Evolutionary conservation across 2,113 vertebrate genomes (phyloP).

Genomic region (Anarhynchus alexandrinus): DNA sequence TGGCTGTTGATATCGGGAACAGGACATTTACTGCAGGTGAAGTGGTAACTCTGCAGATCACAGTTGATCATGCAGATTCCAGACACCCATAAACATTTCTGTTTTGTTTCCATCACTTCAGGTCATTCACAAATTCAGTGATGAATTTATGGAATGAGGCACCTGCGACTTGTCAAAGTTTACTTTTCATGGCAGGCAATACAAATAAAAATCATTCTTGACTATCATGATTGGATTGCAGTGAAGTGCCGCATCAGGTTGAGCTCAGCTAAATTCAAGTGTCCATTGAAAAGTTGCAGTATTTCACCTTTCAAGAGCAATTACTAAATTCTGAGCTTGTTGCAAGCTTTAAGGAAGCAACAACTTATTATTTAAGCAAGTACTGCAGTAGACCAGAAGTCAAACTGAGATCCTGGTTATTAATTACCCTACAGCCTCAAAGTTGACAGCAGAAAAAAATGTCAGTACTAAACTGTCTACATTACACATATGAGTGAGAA

Average conservation of each 20-base stretch:
- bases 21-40: not conserved
- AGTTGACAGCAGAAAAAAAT: not conserved
- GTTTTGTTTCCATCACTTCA: not conserved
- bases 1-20: not conserved
- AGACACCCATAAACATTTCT: not conserved
- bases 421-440: not conserved
- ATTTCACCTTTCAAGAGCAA: not conserved
- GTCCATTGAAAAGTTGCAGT: not conserved
- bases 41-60: not conserved
- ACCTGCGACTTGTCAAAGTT: not conserved
- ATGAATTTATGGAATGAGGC: not conserved
- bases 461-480: not conserved
- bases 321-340: not conserved
- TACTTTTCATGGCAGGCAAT: not conserved
- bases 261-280: not conserved
- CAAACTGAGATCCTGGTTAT: not conserved
- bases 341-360: not conserved
- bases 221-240: not conserved
- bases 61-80: not conserved
- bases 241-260: not conserved
- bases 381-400: not conserved
- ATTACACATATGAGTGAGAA: not conserved
- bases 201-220: not conserved
- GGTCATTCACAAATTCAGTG: not conserved
- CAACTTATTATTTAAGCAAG: not conserved